Evolutionary conservation across 2,888 invertebrate species (phyloP), one percentile per base, ranked within the genome.

Genomic region (Ernsta delagoae): DNA sequence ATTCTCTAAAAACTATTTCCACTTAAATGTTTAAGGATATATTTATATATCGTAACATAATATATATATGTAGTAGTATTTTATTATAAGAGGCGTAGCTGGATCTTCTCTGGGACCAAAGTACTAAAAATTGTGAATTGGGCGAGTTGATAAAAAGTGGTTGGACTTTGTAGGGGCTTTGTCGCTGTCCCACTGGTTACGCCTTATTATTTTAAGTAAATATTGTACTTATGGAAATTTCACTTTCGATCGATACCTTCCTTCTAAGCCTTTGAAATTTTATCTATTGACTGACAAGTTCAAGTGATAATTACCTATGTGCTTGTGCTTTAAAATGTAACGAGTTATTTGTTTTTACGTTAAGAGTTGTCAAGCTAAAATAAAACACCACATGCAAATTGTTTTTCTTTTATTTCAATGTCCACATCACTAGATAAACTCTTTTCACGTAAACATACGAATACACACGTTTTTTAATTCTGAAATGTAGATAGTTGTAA

Each of bases 261-360:
- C 88, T 87, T 86, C 83, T 84, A 83, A 81, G 87, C 87, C 87
- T 90, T 88, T 83, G 75, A 83, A 82, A 71, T 84, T 84, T 85
- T 83, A 83, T 88, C 88, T 91, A 88, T 87, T 85, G 92, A 93
- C 92, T 93, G 92, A 92, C 79, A 80, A 59, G 75, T 85, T 81
- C 86, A 85, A 91, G 90, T 91, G 91, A 93, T 91, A 89, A 86
- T 82, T 77, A 87, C 85, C 2, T 31, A 31, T 31, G 86, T 88
- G 93, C 93, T 93, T 93, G 89, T 91, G 93, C 93, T 93, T 93
- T 88, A 85, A 90, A 56, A 86, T 92, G 90, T 93, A 89, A 83
- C 88, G 88, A 89, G 87, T 88, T 83, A 86, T 83, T 86, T 86
- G 81, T 85, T 90, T 85, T 87, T 83, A 81, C 79, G 88, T 90